Evolutionary conservation across 64 coral and sea anemone species (phyloP).

Genomic region (Hydrozoanthus tunicans): DNA sequence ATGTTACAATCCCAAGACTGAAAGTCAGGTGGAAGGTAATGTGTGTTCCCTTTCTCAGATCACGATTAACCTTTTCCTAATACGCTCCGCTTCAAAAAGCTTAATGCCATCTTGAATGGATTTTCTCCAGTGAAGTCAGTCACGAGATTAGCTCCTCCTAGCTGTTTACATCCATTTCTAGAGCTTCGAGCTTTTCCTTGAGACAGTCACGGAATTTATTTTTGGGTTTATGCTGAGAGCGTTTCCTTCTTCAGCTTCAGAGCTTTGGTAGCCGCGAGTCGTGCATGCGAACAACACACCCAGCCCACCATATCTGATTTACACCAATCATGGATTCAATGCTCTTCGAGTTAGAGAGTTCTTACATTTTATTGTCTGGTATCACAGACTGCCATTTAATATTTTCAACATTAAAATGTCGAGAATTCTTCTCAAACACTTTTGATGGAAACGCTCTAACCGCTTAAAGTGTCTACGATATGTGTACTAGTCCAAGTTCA

Average conservation of each 20-base stretch:
- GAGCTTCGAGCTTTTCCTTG: background rate
- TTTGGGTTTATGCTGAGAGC: background rate
- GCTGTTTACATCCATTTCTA: background rate
- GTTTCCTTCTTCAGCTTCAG: background rate
- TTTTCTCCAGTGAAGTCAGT: background rate
- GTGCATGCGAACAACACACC: background rate
- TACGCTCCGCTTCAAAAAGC: background rate
- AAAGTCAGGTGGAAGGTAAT: background rate
- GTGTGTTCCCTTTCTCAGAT: background rate
- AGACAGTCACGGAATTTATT: background rate
- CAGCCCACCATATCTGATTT: background rate
- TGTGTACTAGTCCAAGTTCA: conserved; percentile 8
- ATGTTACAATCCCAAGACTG: background rate
- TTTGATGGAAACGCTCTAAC: conserved; percentile 1
- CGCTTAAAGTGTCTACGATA: background rate
- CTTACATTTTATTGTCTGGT: background rate
- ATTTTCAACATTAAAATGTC: background rate
- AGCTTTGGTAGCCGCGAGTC: background rate
- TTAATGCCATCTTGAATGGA: background rate
- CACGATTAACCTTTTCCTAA: background rate
- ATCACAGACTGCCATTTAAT: background rate
- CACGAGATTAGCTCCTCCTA: background rate
- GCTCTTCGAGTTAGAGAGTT: background rate
- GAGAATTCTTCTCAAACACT: background rate
- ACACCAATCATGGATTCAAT: background rate